Evolutionary conservation across 2,113 vertebrate species (phyloP).

Genomic region (Rynchops niger): DNA sequence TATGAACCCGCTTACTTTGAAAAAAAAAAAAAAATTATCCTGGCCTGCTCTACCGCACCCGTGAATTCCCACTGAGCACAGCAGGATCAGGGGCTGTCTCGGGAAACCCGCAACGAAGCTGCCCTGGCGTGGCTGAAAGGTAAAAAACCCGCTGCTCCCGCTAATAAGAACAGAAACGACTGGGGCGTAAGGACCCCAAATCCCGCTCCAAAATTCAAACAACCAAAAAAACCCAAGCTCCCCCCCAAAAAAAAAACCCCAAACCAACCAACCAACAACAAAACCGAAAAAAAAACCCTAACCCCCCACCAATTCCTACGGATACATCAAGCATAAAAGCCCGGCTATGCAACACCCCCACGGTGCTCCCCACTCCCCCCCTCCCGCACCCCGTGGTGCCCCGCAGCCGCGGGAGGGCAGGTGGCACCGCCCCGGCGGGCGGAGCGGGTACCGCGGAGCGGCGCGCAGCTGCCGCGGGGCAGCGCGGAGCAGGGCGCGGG

Average conservation of each 20-base stretch:
- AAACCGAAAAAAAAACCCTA: neutral
- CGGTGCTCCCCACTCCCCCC: too few relatives aligned
- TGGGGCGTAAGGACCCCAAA: too few relatives aligned
- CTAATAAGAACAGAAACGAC: neutral
- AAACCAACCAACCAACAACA: too few relatives aligned
- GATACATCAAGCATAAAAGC: neutral
- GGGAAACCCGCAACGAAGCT: neutral
- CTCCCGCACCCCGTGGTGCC: too few relatives aligned
- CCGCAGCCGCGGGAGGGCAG: neutral
- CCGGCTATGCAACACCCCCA: rapidly evolving
- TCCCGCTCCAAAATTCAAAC: neutral
- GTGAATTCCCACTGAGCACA: neutral
- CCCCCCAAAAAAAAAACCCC: too few relatives aligned
- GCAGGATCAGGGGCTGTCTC: too few relatives aligned
- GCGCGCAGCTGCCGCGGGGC: neutral
- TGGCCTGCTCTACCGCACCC: neutral
- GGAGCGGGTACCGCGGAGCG: neutral
- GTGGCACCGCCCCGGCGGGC: neutral
- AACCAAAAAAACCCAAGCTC: too few relatives aligned
- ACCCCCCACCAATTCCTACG: neutral
- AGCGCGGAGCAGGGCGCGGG: too few relatives aligned
- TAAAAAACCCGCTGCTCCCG: neutral
- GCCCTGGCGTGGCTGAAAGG: neutral
- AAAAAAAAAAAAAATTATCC: neutral
- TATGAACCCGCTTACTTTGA: neutral